Conservation (phyloP, 2,113 vertebrate species). For the Peromyscus polionotus region DNA sequence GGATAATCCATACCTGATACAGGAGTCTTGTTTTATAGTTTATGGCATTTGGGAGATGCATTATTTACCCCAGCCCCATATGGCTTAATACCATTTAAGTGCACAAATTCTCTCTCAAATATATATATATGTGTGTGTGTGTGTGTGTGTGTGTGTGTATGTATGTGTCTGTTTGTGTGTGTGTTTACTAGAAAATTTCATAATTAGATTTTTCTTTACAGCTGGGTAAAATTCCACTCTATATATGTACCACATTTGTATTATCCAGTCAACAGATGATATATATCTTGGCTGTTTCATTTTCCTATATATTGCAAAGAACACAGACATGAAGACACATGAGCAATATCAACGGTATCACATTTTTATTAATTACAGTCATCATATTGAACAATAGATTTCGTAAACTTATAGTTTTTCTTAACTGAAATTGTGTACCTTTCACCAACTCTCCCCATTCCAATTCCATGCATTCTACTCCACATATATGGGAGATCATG, state of each 20-base stretch:
- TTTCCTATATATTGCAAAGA: not conserved
- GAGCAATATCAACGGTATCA: not conserved
- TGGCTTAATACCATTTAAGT: not conserved
- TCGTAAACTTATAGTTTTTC: not conserved
- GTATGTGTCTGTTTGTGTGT: not conserved
- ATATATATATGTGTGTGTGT: not conserved
- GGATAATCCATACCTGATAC: not conserved
- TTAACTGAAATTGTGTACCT: not conserved
- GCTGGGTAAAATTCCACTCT: not conserved
- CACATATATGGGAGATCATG: not conserved
- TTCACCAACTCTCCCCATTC: not conserved
- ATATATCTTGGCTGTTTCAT: not conserved
- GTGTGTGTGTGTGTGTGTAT: no score
- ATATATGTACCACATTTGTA: not conserved
- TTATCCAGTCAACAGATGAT: not conserved
- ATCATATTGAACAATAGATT: not conserved
- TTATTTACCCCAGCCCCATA: not conserved
- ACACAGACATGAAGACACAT: not conserved
- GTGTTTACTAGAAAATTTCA: not conserved
- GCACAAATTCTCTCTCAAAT: not conserved
- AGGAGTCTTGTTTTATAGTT: not conserved
- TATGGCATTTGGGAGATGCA: not conserved
- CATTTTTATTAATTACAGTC: not conserved
- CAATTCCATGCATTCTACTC: not conserved
- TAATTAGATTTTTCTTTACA: not conserved